Percentiles rank a stretch among this genome's conserved stretches.
Evolutionary conservation across 1,140 invertebrate genomes (phyloP).

Genomic region (Eufriesea mexicana): DNA sequence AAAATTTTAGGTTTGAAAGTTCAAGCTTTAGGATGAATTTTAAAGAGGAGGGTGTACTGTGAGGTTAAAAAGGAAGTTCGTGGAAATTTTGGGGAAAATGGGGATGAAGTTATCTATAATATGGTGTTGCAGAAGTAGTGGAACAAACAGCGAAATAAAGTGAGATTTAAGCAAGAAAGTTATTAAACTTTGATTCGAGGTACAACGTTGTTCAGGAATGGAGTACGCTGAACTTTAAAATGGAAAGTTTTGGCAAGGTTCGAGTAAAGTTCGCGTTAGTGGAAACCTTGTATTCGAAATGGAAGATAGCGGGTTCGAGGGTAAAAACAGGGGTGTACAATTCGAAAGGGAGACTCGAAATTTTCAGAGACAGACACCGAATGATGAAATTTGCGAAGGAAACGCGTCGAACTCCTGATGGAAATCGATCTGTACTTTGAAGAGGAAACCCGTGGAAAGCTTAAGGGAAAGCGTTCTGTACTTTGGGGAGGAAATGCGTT

Average conservation of each 20-base stretch:
- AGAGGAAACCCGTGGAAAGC: not conserved
- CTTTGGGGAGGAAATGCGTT: not conserved
- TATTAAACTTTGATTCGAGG: too few species aligned
- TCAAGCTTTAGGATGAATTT: not conserved
- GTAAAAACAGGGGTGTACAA: not conserved
- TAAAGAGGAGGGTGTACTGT: not conserved
- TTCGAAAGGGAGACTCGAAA: not conserved
- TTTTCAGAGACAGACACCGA: not conserved
- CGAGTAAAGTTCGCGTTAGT: not conserved
- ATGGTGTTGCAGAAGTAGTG: not conserved
- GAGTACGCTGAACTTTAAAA: not conserved
- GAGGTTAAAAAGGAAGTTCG: not conserved
- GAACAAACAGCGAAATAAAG: not conserved
- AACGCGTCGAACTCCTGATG: not conserved
- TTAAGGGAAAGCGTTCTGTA: slow-evolving; percentile 1
- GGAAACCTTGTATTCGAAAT: not conserved
- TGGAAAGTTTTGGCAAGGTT: not conserved
- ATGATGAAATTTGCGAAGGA: not conserved
- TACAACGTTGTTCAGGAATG: not conserved
- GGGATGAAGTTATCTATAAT: not conserved
- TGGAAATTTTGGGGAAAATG: not conserved
- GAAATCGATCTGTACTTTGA: not conserved
- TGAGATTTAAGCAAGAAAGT: not conserved
- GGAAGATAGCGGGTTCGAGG: not conserved
- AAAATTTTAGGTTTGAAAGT: not conserved